phyloP scores from a whole-genome alignment of 1,140 invertebrate genomes.

The Eurytemora carolleeae region DNA sequence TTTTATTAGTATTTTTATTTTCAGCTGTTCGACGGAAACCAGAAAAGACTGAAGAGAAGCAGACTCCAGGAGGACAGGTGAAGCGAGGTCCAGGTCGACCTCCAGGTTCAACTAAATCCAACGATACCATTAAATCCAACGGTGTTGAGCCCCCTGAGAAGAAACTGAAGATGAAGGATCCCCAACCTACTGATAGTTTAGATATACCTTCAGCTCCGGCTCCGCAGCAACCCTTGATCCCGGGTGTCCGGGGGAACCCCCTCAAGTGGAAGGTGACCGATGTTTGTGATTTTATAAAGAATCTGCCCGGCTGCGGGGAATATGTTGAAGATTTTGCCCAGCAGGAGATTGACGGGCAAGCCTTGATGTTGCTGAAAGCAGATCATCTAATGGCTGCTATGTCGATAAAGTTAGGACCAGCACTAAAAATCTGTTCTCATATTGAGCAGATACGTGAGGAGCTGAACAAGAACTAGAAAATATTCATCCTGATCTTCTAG shows the following conservation, averaged over 20 bases:
- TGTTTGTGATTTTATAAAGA: conserved; percentile 58
- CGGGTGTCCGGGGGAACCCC: conserved; percentile 37
- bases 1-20: no score
- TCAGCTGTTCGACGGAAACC: not conserved
- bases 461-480: no score
- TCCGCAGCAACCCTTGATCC: conserved; percentile 22
- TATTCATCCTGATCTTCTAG: no score
- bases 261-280: conserved; percentile 44
- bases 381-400: conserved; percentile 85
- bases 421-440: conserved; percentile 74
- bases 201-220: no score
- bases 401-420: conserved; percentile 82
- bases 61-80: not conserved
- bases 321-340: conserved; percentile 86
- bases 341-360: conserved; percentile 89
- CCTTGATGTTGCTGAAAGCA: conserved; percentile 74
- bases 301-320: conserved; percentile 63
- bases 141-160: not conserved
- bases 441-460: conserved; percentile 47
- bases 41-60: not conserved
- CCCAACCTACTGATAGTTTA: no score
- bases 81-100: conserved; percentile 13
- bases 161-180: not conserved
- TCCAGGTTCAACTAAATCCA: conserved; percentile 1
- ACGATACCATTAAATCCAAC: not conserved